These are phyloP conservation scores for Nesoenas mayeri DNA, from an alignment of 2,113 vertebrate species.

Conservation along the genomic window DNA sequence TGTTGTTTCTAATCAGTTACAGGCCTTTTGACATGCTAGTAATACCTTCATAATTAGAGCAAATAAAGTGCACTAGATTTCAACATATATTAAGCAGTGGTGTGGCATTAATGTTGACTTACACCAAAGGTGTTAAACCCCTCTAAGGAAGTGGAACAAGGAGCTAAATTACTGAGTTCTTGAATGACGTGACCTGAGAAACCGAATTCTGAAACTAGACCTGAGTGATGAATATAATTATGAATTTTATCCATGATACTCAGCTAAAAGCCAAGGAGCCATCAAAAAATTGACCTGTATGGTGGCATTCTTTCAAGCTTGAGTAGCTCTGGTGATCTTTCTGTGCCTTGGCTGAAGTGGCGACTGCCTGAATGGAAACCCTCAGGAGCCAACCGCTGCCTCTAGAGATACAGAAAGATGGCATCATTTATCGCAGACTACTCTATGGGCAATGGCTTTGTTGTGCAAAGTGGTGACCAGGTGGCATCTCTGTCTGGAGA, in stretches of 20 bases:
- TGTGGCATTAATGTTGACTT: background rate
- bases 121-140: background rate
- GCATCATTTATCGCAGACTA: background rate
- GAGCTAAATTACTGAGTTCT: background rate
- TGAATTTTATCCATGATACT: background rate
- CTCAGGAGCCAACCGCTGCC: background rate
- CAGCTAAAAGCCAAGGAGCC: background rate
- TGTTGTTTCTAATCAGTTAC: background rate
- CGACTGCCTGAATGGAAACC: background rate
- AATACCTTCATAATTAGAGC: background rate
- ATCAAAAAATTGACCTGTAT: background rate
- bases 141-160: background rate
- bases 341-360: fast-evolving
- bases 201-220: background rate
- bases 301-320: background rate
- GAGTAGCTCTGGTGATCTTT: background rate
- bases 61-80: background rate
- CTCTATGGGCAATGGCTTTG: background rate
- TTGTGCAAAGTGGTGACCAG: background rate
- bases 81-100: background rate
- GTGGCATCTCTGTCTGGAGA: background rate
- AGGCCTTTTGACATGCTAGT: background rate
- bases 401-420: background rate
- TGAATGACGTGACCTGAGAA: background rate
- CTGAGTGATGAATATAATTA: background rate